Evolutionary conservation across 2,113 vertebrate genomes (phyloP).

Genomic region (Mormyrus lacerda): DNA sequence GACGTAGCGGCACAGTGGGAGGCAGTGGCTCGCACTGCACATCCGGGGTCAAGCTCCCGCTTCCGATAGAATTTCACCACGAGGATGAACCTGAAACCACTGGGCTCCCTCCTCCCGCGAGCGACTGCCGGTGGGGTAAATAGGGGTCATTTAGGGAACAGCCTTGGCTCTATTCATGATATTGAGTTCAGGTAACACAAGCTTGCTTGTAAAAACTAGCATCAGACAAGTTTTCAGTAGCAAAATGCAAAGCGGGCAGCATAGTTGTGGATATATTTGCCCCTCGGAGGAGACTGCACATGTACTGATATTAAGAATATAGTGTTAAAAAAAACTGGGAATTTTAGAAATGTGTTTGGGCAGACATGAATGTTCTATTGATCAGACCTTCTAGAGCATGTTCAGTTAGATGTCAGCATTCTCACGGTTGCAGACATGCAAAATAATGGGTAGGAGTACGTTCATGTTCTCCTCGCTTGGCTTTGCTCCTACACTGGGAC

Average conservation of each 20-base stretch:
- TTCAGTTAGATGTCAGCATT: constrained; percentile 9
- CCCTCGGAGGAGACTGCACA: not conserved
- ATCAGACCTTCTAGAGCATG: not conserved
- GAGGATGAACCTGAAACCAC: constrained; percentile 27
- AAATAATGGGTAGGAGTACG: constrained; percentile 21
- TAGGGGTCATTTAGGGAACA: not conserved
- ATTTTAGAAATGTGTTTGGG: not conserved
- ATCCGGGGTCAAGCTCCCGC: constrained; percentile 17
- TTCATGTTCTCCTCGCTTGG: constrained; percentile 40
- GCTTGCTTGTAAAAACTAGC: not conserved
- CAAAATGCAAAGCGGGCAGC: not conserved
- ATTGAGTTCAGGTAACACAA: not conserved
- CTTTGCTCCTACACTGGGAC: constrained; percentile 22
- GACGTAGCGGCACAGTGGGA: not conserved
- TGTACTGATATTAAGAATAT: not conserved
- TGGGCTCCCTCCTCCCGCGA: not conserved
- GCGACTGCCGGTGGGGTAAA: not conserved
- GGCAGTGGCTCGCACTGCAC: not conserved
- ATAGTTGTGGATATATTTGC: not conserved
- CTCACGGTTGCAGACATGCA: constrained; percentile 3
- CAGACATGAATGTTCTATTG: not conserved
- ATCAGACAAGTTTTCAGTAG: not conserved
- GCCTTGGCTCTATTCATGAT: not conserved
- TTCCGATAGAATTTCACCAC: constrained; percentile 26
- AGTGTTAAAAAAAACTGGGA: not conserved